These are phyloP conservation scores for Phoenicopterus ruber DNA, from an alignment of 2,113 vertebrate genomes.

Conservation along the genomic window DNA sequence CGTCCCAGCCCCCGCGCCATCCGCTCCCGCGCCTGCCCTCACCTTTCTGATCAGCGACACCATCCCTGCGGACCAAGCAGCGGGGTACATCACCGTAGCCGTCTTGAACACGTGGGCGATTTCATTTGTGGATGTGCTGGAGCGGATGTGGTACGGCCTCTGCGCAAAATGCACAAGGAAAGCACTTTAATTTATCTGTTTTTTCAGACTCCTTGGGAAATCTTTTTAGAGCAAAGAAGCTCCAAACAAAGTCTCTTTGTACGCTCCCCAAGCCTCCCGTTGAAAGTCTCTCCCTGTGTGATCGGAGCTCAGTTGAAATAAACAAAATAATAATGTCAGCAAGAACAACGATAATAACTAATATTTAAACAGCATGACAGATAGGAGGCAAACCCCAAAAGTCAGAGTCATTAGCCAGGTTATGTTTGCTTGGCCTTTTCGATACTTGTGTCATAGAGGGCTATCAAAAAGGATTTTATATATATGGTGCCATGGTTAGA, in stretches of 20 bases:
- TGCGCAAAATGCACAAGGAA: constrained; percentile 48
- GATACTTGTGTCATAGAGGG: not conserved
- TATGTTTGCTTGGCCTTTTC: not conserved
- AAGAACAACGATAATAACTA: not conserved
- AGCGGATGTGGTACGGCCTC: constrained; percentile 93
- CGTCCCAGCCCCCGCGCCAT: not conserved
- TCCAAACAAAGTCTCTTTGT: not conserved
- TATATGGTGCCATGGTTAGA: not conserved
- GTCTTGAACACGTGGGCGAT: constrained; percentile 85
- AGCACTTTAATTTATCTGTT: not conserved
- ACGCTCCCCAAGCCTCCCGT: not conserved
- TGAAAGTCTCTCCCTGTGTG: not conserved
- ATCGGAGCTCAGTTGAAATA: not conserved
- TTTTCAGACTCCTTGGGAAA: not conserved
- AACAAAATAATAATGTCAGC: not conserved
- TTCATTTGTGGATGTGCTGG: constrained; percentile 81
- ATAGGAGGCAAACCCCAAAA: not conserved
- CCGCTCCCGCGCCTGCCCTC: not conserved
- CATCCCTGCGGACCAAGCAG: constrained; percentile 86
- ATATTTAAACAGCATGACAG: not conserved
- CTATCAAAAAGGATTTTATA: not conserved
- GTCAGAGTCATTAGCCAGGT: not conserved
- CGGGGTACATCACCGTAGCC: constrained; percentile 82
- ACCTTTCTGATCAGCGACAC: constrained; percentile 90
- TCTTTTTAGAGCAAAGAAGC: not conserved